Evolutionary conservation across 2,888 invertebrate species (phyloP).

Genomic region (Eudemis profundana): DNA sequence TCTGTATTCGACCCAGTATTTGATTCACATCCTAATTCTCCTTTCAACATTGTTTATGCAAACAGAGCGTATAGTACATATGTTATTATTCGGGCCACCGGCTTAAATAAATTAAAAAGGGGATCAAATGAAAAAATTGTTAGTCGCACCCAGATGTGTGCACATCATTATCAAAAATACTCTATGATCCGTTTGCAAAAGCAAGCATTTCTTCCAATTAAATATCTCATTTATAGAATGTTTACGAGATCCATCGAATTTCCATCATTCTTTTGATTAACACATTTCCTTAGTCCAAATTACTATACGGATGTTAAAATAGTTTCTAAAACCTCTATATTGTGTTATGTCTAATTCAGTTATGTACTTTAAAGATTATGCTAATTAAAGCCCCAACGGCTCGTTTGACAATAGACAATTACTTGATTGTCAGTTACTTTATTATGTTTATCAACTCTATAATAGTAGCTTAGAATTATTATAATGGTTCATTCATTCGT

Average conservation of each 20-base stretch:
- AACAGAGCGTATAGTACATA: constrained; percentile 7
- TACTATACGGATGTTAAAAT: constrained; percentile 41
- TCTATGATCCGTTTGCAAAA: constrained; percentile 19
- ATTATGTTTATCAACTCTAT: constrained; percentile 27
- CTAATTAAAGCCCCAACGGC: constrained; percentile 53
- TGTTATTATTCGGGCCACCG: background rate
- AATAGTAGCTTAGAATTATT: constrained; percentile 32
- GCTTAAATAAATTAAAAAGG: background rate
- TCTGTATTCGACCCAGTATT: constrained; percentile 81
- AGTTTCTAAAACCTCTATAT: constrained; percentile 48
- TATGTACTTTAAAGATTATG: constrained; percentile 79
- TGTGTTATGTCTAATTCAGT: constrained; percentile 61
- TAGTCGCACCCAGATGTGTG: background rate
- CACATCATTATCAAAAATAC: background rate
- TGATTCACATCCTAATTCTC: constrained; percentile 58
- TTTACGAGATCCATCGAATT: constrained; percentile 68
- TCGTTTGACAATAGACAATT: constrained; percentile 32
- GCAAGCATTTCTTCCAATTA: constrained; percentile 3
- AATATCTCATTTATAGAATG: constrained; percentile 57
- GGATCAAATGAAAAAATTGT: background rate
- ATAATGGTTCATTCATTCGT: constrained; percentile 38
- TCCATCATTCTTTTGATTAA: constrained; percentile 49
- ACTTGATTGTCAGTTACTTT: constrained; percentile 29
- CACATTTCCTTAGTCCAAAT: constrained; percentile 47
- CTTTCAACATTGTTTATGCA: constrained; percentile 40